Evolutionary conservation across 2,113 vertebrate species (phyloP).

Genomic region (Tonatia bakeri): DNA sequence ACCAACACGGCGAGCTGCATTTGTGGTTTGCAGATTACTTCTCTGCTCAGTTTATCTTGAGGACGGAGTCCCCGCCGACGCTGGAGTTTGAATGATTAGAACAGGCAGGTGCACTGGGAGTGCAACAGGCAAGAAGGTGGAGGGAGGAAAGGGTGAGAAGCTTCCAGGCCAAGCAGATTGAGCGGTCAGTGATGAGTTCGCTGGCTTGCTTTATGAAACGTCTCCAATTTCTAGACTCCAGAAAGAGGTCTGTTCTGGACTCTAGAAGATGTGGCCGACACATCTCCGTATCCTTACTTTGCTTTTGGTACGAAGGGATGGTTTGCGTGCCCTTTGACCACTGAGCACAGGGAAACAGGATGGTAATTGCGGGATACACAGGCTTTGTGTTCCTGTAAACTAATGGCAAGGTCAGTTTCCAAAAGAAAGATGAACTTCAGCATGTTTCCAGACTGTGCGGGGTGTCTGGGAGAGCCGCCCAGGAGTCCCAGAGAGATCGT

Average conservation of each 20-base stretch:
- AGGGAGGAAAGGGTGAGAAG: background rate
- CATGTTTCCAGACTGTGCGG: background rate
- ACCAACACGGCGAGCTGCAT: background rate
- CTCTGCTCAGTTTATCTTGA: background rate
- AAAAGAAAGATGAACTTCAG: background rate
- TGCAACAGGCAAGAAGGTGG: background rate
- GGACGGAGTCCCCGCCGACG: background rate
- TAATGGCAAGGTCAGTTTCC: background rate
- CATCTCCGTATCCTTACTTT: background rate
- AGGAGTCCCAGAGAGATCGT: background rate
- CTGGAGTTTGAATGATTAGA: background rate
- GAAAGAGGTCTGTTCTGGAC: background rate
- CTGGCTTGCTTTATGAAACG: background rate
- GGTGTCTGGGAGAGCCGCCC: accelerated
- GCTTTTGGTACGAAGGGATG: background rate
- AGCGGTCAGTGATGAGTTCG: background rate
- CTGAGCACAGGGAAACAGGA: background rate
- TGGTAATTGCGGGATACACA: background rate
- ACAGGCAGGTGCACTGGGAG: background rate
- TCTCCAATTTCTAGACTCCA: too few relatives aligned
- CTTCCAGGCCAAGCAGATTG: accelerated
- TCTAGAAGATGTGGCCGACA: background rate
- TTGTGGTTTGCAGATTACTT: accelerated
- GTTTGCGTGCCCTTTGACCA: background rate
- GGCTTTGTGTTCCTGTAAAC: background rate